These are phyloP conservation scores for Agrochola circellaris DNA, from an alignment of 2,888 invertebrate genomes.

Conservation along the genomic window DNA sequence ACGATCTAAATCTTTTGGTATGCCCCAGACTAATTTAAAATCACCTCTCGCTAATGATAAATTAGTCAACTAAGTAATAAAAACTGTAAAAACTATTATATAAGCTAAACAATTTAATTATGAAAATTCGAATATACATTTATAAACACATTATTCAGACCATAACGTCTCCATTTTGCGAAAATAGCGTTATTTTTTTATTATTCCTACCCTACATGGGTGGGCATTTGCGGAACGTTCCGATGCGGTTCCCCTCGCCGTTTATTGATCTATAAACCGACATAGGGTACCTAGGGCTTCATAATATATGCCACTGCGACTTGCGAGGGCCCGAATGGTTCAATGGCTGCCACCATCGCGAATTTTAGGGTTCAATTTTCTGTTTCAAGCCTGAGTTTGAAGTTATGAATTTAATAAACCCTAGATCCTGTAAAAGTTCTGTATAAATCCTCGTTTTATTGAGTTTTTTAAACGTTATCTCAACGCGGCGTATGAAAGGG, in stretches of 20 bases:
- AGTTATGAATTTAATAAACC: neutral
- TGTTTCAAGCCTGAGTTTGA: neutral
- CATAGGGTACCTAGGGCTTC: conserved; percentile 80
- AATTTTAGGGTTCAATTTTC: conserved; percentile 19
- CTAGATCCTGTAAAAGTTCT: neutral
- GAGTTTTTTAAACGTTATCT: neutral
- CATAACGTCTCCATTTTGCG: conserved; percentile 44
- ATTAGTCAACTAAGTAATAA: conserved; percentile 57
- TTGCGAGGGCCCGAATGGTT: conserved; percentile 48
- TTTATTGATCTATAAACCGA: conserved; percentile 80
- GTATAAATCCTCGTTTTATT: neutral
- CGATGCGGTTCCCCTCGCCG: conserved; percentile 73
- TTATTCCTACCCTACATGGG: conserved; percentile 66
- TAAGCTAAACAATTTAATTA: conserved; percentile 52
- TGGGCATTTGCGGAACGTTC: conserved; percentile 67
- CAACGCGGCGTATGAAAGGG: neutral
- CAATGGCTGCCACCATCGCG: conserved; percentile 62
- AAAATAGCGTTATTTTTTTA: conserved; percentile 64
- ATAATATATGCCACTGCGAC: conserved; percentile 59
- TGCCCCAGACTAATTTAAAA: conserved; percentile 67
- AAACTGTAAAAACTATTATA: conserved; percentile 51
- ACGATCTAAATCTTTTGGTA: conserved; percentile 67
- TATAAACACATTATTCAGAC: conserved; percentile 62
- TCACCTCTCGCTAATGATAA: conserved; percentile 48
- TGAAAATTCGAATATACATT: conserved; percentile 51